Evolutionary conservation across 2,888 invertebrate genomes (phyloP).

Genomic region (Morpho deidamia): DNA sequence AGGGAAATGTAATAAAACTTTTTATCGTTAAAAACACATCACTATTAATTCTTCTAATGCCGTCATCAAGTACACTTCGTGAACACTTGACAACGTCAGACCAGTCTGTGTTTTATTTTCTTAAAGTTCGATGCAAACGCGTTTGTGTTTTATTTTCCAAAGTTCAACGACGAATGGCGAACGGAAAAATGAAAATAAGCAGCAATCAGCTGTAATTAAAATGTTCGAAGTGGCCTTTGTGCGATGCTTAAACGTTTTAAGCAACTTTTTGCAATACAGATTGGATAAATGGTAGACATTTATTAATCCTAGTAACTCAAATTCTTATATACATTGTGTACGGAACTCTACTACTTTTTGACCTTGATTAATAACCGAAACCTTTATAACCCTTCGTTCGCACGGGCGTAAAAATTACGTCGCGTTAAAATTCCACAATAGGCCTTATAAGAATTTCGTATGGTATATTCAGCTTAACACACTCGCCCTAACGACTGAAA

Average conservation of each 20-base stretch:
- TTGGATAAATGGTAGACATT: not conserved
- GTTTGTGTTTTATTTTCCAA: no score
- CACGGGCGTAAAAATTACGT: no score
- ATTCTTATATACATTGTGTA: not conserved
- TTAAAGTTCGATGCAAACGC: not conserved
- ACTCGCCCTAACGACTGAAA: no score
- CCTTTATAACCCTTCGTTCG: no score
- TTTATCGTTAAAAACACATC: slow-evolving; percentile 1
- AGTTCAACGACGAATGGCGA: not conserved
- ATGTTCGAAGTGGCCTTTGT: not conserved
- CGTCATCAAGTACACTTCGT: not conserved
- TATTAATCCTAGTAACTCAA: not conserved
- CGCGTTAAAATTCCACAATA: no score
- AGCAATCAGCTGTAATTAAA: slow-evolving; percentile 5
- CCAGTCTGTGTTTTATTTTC: slow-evolving; percentile 1
- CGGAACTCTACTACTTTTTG: not conserved
- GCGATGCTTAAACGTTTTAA: not conserved
- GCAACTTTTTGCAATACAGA: no score
- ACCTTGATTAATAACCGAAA: not conserved
- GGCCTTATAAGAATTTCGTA: no score
- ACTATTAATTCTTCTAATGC: slow-evolving; percentile 2
- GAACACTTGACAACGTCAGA: not conserved
- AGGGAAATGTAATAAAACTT: not conserved
- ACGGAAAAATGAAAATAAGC: not conserved
- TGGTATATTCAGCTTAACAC: no score